Evolutionary conservation across 2,797 vertebrate species (phyloP), one percentile per base, ranked within the genome.

Genomic region (Ciconia nigra): DNA sequence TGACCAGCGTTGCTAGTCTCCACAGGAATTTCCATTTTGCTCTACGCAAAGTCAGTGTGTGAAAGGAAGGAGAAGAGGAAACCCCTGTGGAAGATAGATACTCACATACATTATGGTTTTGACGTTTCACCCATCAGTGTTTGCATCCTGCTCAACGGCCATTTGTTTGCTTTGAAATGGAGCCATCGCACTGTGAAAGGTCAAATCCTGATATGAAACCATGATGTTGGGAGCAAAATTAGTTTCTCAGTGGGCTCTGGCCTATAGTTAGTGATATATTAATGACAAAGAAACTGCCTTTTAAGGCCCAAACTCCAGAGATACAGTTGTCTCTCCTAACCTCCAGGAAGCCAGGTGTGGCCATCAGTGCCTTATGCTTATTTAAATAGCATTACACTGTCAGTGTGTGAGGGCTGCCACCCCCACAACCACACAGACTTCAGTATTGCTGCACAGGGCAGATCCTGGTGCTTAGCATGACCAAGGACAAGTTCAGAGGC

Each of bases 401-500:
- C 6, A 7, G 25, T 17, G 25, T 14, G 17, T 16, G 19, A 46
- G 28, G 37, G 17, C 7, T 72, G 21, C 12, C 35, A 41, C 9
- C 6, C 16, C 55, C 16, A 74, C 28, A 82, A 69, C 29, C 20
- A 31, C 42, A 39, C 1, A 20, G 20, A 52, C 39, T 85, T 71
- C 11, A 37, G 20, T 33, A 28, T 7, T 76, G 14, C 24, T 80
- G 49, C 31, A 35, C 33, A 35, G 31, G 31, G 37, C 21, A 63
- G 25, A 77, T 51, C 61, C 71, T 82, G 82, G 42, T 2, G 7
- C 47, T 51, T 33, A 54, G 35, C 28, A 39, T 13, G 66, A 58
- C 63, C 83, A 90, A 90, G 35, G 57, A 59, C 86, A 90, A 87
- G 85, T 96, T 92, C 93, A 92, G 88, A 96, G 62, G 19, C 58